phyloP scores from a whole-genome alignment of 2,797 vertebrate species.

The Agapornis canus region DNA sequence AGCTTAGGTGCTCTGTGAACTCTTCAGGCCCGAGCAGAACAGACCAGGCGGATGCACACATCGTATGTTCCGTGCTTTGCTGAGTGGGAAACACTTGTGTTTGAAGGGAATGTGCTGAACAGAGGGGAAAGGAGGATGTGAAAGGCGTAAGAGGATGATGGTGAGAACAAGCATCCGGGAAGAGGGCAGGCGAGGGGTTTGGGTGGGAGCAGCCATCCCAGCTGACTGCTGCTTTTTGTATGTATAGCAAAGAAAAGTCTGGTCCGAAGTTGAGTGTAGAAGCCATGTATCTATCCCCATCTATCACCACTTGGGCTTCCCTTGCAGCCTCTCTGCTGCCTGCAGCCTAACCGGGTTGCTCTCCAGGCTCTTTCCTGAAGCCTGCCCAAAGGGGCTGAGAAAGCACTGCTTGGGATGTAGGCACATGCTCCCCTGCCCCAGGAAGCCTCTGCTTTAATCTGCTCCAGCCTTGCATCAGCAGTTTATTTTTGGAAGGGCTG shows the following conservation, averaged over 20 bases:
- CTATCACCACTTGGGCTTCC: neutral
- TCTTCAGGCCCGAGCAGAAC: neutral
- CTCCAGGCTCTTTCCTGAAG: neutral
- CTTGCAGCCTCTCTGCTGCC: neutral
- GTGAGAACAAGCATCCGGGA: neutral
- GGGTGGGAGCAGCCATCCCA: neutral
- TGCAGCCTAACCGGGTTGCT: neutral
- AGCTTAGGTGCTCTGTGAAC: neutral
- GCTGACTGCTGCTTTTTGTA: neutral
- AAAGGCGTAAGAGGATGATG: rapidly evolving
- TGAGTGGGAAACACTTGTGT: neutral
- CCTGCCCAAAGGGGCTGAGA: neutral
- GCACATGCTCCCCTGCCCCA: neutral
- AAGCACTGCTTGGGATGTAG: neutral
- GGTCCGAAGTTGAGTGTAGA: neutral
- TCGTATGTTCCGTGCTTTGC: rapidly evolving
- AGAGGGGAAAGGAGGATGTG: neutral
- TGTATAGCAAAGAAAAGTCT: neutral
- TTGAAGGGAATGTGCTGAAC: neutral
- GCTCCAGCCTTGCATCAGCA: neutral
- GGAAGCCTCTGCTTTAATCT: neutral
- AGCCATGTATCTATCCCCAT: neutral
- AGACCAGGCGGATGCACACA: neutral
- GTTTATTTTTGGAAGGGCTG: neutral
- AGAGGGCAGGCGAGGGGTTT: neutral